These are phyloP conservation scores for Trachurus trachurus DNA, from an alignment of 2,797 vertebrate genomes.

Conservation along the genomic window DNA sequence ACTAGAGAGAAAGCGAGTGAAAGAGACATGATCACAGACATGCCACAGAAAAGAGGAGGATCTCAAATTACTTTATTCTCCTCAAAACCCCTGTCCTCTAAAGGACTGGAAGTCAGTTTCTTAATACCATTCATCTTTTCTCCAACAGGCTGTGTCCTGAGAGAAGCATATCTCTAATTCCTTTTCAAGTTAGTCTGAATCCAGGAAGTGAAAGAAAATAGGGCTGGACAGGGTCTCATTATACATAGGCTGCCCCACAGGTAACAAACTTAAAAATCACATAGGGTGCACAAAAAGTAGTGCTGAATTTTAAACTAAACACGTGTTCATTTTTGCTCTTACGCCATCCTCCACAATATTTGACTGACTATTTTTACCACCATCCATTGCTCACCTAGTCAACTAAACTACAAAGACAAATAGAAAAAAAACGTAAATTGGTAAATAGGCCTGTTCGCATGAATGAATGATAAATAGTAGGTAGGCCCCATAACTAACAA, in stretches of 20 bases:
- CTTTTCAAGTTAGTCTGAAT: constrained; percentile 79
- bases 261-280: constrained; percentile 71
- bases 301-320: constrained; percentile 49
- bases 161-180: constrained; percentile 78
- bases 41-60: constrained; percentile 57
- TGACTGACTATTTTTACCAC: background rate
- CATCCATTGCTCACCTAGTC: background rate
- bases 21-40: constrained; percentile 76
- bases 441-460: no score
- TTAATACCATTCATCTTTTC: constrained; percentile 79
- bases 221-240: constrained; percentile 75
- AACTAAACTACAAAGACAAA: background rate
- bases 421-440: no score
- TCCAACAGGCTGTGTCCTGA: constrained; percentile 75
- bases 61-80: constrained; percentile 72
- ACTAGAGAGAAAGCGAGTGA: constrained; percentile 72
- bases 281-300: constrained; percentile 66
- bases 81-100: constrained; percentile 63
- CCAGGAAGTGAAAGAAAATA: constrained; percentile 72
- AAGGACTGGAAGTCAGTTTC: constrained; percentile 75
- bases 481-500: background rate
- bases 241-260: constrained; percentile 72
- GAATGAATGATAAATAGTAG: background rate
- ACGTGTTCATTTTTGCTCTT: constrained; percentile 26
- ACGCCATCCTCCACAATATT: background rate